A percentile compares a stretch with the other conserved stretches of the same genome.
phyloP scores from a whole-genome alignment of 2,113 vertebrate species.

The Bujurquina vittata region DNA sequence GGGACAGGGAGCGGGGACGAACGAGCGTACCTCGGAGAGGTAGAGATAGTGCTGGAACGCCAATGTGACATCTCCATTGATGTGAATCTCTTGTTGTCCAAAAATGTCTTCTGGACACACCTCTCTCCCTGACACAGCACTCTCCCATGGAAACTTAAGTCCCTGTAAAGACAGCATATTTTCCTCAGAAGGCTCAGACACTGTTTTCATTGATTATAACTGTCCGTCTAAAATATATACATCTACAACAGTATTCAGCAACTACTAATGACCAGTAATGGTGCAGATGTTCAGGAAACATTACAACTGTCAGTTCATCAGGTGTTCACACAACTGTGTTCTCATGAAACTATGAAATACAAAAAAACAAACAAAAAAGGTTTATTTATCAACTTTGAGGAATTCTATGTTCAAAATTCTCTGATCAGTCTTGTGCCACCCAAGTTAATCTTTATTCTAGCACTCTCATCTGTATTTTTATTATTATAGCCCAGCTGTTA shows the following conservation, averaged over 20 bases:
- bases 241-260: not conserved
- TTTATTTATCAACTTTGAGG: no score
- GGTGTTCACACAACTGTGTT: not conserved
- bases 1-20: not conserved
- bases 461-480: not conserved
- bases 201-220: conserved; percentile 1
- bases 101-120: conserved; percentile 90
- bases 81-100: conserved; percentile 89
- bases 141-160: conserved; percentile 95
- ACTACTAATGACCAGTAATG: not conserved
- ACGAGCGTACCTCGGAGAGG: conserved; percentile 73
- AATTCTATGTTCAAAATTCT: no score
- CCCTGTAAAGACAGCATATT: conserved; percentile 81
- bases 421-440: no score
- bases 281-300: not conserved
- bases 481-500: not conserved
- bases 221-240: not conserved
- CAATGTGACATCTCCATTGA: conserved; percentile 89
- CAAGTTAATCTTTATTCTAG: not conserved
- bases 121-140: conserved; percentile 87
- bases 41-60: conserved; percentile 90
- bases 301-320: not conserved
- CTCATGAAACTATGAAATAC: not conserved
- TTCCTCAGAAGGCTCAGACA: conserved; percentile 1
- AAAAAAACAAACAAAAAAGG: no score